Conservation (phyloP, 2,888 invertebrate genomes). For the Pristionchus maxplancki region DNA sequence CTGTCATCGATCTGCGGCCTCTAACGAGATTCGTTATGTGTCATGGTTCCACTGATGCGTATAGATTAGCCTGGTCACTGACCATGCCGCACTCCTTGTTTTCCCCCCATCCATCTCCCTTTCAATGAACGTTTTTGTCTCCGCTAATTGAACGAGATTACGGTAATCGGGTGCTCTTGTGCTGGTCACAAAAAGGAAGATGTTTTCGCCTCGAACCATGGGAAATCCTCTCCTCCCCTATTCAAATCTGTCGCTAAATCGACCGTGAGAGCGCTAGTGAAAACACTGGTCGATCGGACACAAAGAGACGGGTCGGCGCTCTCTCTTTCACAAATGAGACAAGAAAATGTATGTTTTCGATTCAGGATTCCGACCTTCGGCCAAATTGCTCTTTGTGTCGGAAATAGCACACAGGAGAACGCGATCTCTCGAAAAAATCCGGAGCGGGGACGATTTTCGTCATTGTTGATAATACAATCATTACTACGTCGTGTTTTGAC, state of each 20-base stretch:
- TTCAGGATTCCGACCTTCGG: neutral
- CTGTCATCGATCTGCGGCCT: neutral
- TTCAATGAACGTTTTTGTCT: neutral
- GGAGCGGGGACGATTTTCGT: neutral
- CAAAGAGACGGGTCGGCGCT: constrained; percentile 19
- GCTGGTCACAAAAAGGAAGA: neutral
- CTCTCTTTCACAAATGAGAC: constrained; percentile 18
- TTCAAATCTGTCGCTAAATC: constrained; percentile 45
- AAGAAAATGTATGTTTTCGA: constrained; percentile 43
- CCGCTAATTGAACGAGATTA: constrained; percentile 19
- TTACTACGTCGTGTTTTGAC: neutral
- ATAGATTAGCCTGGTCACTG: neutral
- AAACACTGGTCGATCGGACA: neutral
- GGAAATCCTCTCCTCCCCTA: neutral
- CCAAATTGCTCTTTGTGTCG: constrained; percentile 29
- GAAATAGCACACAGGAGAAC: constrained; percentile 3
- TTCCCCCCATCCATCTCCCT: neutral
- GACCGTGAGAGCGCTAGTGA: constrained; percentile 35
- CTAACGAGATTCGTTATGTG: neutral
- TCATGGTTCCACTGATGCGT: neutral
- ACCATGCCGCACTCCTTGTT: neutral
- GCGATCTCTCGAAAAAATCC: neutral
- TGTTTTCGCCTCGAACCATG: constrained; percentile 27
- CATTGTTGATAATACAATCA: constrained; percentile 3
- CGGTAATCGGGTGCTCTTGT: neutral